phyloP scores from a whole-genome alignment of 2,888 invertebrate genomes.

The Mythimna albipuncta region DNA sequence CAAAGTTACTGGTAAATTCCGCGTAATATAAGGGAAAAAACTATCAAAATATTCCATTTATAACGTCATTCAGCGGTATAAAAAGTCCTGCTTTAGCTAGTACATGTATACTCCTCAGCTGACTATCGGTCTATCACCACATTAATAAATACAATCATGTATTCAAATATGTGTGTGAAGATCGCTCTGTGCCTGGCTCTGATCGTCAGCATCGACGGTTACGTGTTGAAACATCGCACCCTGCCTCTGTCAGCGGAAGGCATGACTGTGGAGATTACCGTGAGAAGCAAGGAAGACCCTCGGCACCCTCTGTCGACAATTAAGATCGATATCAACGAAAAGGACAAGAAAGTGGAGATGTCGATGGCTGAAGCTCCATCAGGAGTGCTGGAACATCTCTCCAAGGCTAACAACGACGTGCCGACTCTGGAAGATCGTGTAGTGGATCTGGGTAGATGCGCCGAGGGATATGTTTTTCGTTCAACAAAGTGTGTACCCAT shows the following conservation, averaged over 20 bases:
- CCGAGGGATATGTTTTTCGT: no score
- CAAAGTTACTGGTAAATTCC: no score
- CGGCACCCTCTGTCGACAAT: no score
- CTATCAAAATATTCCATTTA: not conserved
- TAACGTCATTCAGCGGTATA: constrained; percentile 44
- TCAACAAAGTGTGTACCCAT: no score
- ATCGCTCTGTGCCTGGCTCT: constrained; percentile 56
- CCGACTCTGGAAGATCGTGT: constrained; percentile 45
- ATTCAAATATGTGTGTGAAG: constrained; percentile 58
- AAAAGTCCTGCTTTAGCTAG: constrained; percentile 8
- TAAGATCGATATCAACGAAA: no score
- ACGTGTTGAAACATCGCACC: constrained; percentile 48
- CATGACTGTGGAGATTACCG: no score
- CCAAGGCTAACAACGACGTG: not conserved
- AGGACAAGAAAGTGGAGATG: constrained; percentile 18
- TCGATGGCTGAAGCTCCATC: constrained; percentile 32
- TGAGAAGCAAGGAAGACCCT: no score
- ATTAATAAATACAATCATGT: constrained; percentile 58
- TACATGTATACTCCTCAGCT: constrained; percentile 27
- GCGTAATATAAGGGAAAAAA: constrained; percentile 8
- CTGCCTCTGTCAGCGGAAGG: no score
- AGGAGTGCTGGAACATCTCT: constrained; percentile 31
- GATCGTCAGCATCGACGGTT: constrained; percentile 57
- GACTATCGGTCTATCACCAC: constrained; percentile 37
- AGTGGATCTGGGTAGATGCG: constrained; percentile 7